A percentile compares a stretch with the other conserved stretches of the same genome.
These are phyloP conservation scores for Calvadosia cruxmelitensis DNA, from an alignment of 30 jellyfish, hydroid and myxozoan species.

Conservation along the genomic window DNA sequence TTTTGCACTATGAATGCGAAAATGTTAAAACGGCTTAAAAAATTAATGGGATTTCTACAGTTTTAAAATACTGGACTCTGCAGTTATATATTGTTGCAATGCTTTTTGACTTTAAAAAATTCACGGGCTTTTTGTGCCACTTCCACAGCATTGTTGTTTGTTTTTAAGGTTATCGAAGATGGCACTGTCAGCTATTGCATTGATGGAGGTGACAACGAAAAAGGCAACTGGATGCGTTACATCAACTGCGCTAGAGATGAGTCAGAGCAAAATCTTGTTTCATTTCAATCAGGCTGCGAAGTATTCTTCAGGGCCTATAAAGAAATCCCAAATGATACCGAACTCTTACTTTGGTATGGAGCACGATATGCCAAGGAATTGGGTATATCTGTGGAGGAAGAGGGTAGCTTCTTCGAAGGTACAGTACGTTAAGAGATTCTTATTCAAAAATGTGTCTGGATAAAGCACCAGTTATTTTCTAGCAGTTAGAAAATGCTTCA, in stretches of 20 bases:
- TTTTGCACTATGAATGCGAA: too few species aligned
- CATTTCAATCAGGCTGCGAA: neutral
- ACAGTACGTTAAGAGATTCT: neutral
- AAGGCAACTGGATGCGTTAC: neutral
- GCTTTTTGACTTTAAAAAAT: too few species aligned
- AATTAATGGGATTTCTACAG: too few species aligned
- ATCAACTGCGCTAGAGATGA: neutral
- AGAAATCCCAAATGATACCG: neutral
- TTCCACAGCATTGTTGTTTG: too few species aligned
- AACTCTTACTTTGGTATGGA: neutral
- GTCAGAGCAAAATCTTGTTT: neutral
- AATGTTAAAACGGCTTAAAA: too few species aligned
- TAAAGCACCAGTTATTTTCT: too few species aligned
- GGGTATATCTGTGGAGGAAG: neutral
- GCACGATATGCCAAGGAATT: neutral
- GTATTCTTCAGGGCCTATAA: neutral
- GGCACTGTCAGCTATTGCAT: neutral
- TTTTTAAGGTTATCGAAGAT: neutral
- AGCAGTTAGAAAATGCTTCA: too few species aligned
- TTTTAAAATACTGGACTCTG: too few species aligned
- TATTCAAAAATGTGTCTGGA: neutral
- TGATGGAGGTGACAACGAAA: neutral
- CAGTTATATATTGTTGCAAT: too few species aligned
- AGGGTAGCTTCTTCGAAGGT: neutral
- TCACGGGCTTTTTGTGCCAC: too few species aligned